A percentile compares a stretch with the other conserved stretches of the same genome.
phyloP scores from a whole-genome alignment of 2,113 vertebrate species.

The Tringa solitaria region DNA sequence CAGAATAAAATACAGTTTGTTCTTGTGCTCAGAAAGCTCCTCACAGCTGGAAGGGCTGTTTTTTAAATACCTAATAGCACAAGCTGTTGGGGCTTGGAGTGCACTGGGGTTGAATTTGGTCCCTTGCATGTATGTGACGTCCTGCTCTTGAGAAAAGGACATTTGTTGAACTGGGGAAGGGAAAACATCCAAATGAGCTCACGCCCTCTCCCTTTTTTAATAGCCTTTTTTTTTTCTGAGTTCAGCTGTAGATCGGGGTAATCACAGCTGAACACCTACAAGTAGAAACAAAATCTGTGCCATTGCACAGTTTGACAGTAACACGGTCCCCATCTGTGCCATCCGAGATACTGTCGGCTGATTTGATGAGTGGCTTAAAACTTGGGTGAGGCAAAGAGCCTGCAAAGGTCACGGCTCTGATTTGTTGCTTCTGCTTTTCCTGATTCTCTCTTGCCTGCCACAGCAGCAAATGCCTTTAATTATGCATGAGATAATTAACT shows the following conservation, averaged over 20 bases:
- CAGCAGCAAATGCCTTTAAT: constrained; percentile 37
- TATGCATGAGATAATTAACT: constrained; percentile 58
- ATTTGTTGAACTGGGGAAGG: not conserved
- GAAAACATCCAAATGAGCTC: not conserved
- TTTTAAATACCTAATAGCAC: not conserved
- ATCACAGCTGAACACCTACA: not conserved
- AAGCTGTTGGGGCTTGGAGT: not conserved
- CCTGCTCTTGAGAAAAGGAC: not conserved
- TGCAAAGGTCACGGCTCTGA: not conserved
- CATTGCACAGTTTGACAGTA: not conserved
- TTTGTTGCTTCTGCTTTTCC: constrained; percentile 19
- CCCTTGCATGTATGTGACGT: not conserved
- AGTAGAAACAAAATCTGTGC: not conserved
- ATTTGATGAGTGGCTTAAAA: not conserved
- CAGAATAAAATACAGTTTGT: not conserved
- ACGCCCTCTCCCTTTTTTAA: not conserved
- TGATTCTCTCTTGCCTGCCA: constrained; percentile 22
- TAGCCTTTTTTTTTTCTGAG: not conserved
- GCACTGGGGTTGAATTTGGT: not conserved
- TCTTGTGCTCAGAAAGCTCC: constrained; percentile 10
- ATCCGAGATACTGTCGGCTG: not conserved
- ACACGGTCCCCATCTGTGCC: not conserved
- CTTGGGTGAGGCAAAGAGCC: not conserved
- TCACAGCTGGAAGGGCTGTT: not conserved
- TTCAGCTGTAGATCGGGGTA: not conserved